phyloP scores from a whole-genome alignment of 2,888 invertebrate genomes.

The Eilema griseolum region DNA sequence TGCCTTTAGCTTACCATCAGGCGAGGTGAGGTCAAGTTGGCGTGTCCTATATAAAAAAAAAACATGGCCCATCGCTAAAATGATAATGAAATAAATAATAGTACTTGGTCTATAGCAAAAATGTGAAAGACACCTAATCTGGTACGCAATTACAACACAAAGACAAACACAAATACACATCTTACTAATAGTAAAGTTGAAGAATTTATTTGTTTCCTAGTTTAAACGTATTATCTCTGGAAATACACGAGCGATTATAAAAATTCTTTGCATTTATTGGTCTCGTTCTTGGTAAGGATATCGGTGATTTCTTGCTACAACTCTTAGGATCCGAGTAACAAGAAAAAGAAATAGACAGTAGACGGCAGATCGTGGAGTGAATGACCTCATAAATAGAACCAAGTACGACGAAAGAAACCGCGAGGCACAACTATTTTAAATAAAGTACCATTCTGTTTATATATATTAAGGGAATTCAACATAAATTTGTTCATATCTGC shows the following conservation, averaged over 20 bases:
- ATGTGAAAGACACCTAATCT: too few relatives aligned
- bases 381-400: neutral
- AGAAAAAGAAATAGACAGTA: neutral
- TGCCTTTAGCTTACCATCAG: too few relatives aligned
- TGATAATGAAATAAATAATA: neutral
- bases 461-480: conserved; percentile 5
- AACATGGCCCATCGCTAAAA: neutral
- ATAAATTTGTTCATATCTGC: conserved; percentile 16
- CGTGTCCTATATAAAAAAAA: too few relatives aligned
- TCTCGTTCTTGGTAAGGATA: neutral
- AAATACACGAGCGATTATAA: neutral
- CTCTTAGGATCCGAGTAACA: neutral
- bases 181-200: neutral
- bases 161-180: neutral
- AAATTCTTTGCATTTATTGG: neutral
- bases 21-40: too few relatives aligned
- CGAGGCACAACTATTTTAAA: neutral
- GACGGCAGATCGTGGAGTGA: neutral
- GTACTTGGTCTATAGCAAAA: too few relatives aligned
- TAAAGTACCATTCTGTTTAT: neutral
- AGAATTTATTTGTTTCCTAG: neutral
- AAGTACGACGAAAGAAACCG: neutral
- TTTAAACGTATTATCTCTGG: neutral
- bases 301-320: neutral
- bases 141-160: neutral